Evolutionary conservation across 2,888 invertebrate genomes (phyloP), one percentile per base, ranked within the genome.

Genomic region (Sycophila texana): DNA sequence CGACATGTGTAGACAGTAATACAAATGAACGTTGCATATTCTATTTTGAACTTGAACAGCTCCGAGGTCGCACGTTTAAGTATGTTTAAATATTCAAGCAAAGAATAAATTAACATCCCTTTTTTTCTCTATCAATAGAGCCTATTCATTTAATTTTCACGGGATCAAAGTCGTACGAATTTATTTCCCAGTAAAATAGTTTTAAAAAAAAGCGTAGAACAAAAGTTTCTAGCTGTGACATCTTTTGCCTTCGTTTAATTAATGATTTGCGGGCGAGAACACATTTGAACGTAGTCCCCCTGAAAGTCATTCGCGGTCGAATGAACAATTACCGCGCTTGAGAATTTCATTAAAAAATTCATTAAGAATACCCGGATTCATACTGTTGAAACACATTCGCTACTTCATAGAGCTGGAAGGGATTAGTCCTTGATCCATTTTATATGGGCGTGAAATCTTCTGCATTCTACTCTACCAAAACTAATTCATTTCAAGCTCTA

Each of bases 341-440:
- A 83, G 78, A 83, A 82, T 84, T 84, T 84, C 81, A 84, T 84
- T 84, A 81, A 82, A 84, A 84, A 84, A 84, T 83, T 84, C 84
- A 83, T 84, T 82, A 82, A 55, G 53, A 47, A 55, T 53, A 18
- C 18, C 26, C 26, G 30, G 53, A 16, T 53, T 53, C 53, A n/a
- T 13, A 20, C 61, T 61, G n/a, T 30, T 16, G 39, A 51, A 66
- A 51, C 20, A 2, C 49, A 4, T 49, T 22, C 22, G 13, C 16
- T 1, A 13, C 13, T 22, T 39, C 22, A n/a, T 63, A 51, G 49
- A 14, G 20, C 10, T 22, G 20, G 10, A 14, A 49, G 22, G 67
- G 10, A 67, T 16, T 20, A 4, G n/a, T 53, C n/a, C 67, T 26
- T n/a, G 14, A 39, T 39, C 39, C 39, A 39, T 39, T 39, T 39